A percentile compares a stretch with the other conserved stretches of the same genome.
These are phyloP conservation scores for Trididemnum nubilum DNA, from an alignment of 23 tunicate genomes.

Conservation along the genomic window DNA sequence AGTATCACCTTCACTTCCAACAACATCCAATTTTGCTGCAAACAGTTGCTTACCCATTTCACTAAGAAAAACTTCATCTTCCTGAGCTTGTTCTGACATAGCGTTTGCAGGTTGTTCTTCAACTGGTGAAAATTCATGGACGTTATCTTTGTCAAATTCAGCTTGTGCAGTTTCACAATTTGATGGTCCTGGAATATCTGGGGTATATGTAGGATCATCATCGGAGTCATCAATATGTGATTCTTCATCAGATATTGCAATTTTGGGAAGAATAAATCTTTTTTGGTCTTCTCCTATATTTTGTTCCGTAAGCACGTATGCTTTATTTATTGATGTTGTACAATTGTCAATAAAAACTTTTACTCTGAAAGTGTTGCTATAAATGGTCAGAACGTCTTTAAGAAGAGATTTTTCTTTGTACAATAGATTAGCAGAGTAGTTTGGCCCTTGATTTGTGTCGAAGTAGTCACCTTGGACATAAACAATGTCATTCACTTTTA, in stretches of 20 bases:
- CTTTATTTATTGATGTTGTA: background rate
- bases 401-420: background rate
- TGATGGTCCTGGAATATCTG: background rate
- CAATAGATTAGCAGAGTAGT: background rate
- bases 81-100: background rate
- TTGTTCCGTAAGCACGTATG: background rate
- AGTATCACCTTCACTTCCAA: background rate
- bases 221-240: background rate
- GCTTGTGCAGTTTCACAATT: background rate
- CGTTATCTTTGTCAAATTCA: background rate
- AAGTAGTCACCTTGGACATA: background rate
- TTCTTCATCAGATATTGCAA: background rate
- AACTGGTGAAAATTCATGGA: background rate
- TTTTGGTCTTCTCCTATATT: background rate
- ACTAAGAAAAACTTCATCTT: background rate
- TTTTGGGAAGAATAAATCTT: background rate
- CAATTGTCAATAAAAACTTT: background rate
- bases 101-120: background rate
- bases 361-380: background rate
- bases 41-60: background rate
- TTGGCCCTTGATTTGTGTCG: background rate
- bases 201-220: conserved; percentile 1
- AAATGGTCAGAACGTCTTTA: background rate
- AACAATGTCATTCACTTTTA: background rate
- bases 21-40: conserved; percentile 1